These are phyloP conservation scores for Drosophila algonquin DNA, from an alignment of 2,888 invertebrate genomes.

Conservation along the genomic window DNA sequence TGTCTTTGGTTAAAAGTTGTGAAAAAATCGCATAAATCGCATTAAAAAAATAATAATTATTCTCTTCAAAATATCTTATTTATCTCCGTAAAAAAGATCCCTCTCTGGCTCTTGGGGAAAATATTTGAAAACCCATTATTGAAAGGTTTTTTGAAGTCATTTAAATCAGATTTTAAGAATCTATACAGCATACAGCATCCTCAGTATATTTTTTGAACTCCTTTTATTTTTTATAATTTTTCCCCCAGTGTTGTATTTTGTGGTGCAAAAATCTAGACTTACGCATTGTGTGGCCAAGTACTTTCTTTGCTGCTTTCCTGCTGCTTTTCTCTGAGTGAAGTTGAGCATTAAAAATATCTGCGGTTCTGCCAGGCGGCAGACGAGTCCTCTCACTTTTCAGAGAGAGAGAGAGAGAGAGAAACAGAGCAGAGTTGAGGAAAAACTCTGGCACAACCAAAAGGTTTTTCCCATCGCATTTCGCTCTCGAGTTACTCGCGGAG, in stretches of 20 bases:
- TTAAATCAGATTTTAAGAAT: no score
- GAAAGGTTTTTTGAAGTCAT: no score
- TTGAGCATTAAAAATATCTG: conserved; percentile 45
- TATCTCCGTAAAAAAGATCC: no score
- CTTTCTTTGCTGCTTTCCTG: neutral
- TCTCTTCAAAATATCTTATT: no score
- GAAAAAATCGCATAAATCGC: no score
- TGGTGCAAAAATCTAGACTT: conserved; percentile 54
- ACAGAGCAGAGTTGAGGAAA: conserved; percentile 8
- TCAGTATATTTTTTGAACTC: no score
- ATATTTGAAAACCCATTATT: no score
- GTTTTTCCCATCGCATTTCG: conserved; percentile 12
- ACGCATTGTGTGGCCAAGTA: conserved; percentile 14
- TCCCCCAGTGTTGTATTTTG: conserved; percentile 25
- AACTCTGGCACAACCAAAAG: conserved; percentile 13
- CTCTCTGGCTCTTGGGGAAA: no score
- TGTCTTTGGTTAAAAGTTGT: no score
- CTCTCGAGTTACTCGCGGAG: conserved; percentile 53
- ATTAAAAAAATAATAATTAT: no score
- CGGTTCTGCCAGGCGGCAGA: conserved; percentile 20
- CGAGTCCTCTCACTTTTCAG: conserved; percentile 19
- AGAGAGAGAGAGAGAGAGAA: conserved; percentile 1
- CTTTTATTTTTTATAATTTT: neutral
- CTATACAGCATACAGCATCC: no score
- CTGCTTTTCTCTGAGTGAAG: conserved; percentile 10